A percentile compares a stretch with the other conserved stretches of the same genome.
phyloP scores from a whole-genome alignment of 2,113 vertebrate genomes.

The Verasper variegatus region DNA sequence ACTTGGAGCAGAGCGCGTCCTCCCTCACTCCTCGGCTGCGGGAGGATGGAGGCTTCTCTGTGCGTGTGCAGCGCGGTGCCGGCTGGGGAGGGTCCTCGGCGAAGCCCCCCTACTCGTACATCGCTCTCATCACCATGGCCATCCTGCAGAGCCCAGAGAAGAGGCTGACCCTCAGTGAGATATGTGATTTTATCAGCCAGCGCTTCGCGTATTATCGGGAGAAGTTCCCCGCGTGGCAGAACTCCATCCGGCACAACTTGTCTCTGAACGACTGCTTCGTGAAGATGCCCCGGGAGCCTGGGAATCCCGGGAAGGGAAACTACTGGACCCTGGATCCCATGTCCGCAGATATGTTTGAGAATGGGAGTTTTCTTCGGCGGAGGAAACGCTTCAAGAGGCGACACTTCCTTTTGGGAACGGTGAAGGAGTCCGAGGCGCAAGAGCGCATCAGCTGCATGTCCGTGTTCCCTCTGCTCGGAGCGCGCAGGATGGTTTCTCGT shows the following conservation, averaged over 20 bases:
- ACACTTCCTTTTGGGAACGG: constrained; percentile 47
- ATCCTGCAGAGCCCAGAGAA: constrained; percentile 85
- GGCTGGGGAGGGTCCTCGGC: constrained; percentile 45
- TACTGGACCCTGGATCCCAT: constrained; percentile 86
- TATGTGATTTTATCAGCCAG: constrained; percentile 82
- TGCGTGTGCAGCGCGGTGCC: constrained; percentile 12
- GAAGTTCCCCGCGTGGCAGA: constrained; percentile 83
- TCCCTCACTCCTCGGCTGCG: constrained; percentile 11
- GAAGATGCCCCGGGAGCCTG: constrained; percentile 83
- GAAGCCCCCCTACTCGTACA: constrained; percentile 85
- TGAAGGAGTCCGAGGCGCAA: constrained; percentile 50
- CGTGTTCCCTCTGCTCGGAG: constrained; percentile 46
- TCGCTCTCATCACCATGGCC: constrained; percentile 86
- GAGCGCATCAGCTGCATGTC: constrained; percentile 40
- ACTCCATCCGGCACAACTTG: constrained; percentile 84
- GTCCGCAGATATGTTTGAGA: constrained; percentile 85
- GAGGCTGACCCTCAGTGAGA: constrained; percentile 83
- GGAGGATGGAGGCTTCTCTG: constrained; percentile 19
- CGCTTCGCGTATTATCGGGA: constrained; percentile 82
- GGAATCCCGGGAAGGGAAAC: constrained; percentile 83
- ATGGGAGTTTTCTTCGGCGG: constrained; percentile 83
- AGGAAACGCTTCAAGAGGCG: constrained; percentile 84
- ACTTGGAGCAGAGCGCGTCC: constrained; percentile 18
- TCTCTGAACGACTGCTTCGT: constrained; percentile 85
- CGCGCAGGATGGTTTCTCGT: constrained; percentile 47